A percentile compares a stretch with the other conserved stretches of the same genome.
These are phyloP conservation scores for Regulus satrapa DNA, from an alignment of 2,113 vertebrate genomes.

Conservation along the genomic window DNA sequence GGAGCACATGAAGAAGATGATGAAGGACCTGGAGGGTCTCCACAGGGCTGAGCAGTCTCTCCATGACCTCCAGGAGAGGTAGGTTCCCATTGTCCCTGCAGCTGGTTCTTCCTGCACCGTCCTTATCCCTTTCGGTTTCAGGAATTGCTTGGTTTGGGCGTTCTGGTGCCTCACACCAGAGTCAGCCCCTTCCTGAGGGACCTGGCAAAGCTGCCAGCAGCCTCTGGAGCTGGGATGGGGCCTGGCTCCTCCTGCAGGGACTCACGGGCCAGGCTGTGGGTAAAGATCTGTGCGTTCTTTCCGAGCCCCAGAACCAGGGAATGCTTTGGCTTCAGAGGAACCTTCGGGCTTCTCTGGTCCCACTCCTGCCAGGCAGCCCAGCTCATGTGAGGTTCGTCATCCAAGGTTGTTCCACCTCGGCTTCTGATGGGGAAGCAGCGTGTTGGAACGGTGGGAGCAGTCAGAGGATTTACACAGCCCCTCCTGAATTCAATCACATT, in stretches of 20 bases:
- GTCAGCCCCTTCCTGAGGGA: neutral
- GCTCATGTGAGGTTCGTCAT: rapidly evolving
- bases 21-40: slow-evolving; percentile 96
- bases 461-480: neutral
- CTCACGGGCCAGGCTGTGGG: neutral
- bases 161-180: rapidly evolving
- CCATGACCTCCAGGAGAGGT: slow-evolving; percentile 96
- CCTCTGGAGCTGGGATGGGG: rapidly evolving
- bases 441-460: rapidly evolving
- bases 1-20: slow-evolving; percentile 99
- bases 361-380: neutral
- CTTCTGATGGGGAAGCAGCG: neutral
- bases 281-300: neutral
- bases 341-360: too few relatives aligned
- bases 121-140: rapidly evolving
- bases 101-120: neutral
- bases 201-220: neutral
- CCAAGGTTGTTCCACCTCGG: neutral
- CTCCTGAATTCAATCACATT: too few relatives aligned
- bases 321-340: neutral
- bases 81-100: neutral
- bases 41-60: slow-evolving; percentile 96
- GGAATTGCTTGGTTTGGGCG: neutral
- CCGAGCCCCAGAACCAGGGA: too few relatives aligned
- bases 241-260: neutral